A percentile compares a stretch with the other conserved stretches of the same genome.
phyloP scores from a whole-genome alignment of 2,888 invertebrate species.

The Netelia melanura region DNA sequence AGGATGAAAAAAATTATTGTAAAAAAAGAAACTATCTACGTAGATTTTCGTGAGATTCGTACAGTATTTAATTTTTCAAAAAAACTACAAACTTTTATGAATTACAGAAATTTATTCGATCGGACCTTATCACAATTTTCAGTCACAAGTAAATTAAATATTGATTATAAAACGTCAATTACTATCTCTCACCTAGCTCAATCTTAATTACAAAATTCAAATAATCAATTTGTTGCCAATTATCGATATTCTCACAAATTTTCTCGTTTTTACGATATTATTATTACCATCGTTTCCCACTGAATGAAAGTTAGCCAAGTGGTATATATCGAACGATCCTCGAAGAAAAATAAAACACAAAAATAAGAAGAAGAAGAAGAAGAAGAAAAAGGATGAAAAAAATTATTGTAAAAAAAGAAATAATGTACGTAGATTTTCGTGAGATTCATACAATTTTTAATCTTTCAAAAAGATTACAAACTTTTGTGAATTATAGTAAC shows the following conservation, averaged over 20 bases:
- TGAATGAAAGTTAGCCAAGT: slow-evolving; percentile 1
- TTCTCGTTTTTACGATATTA: slow-evolving; percentile 15
- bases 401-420: slow-evolving; percentile 1
- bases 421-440: slow-evolving; percentile 37
- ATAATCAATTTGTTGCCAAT: too few relatives aligned
- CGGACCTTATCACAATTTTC: too few relatives aligned
- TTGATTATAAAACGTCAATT: too few relatives aligned
- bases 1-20: neutral
- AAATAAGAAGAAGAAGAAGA: slow-evolving; percentile 14
- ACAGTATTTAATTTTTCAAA: too few relatives aligned
- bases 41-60: slow-evolving; percentile 8
- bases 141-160: too few relatives aligned
- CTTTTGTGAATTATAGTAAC: too few relatives aligned
- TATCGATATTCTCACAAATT: neutral
- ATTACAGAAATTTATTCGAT: too few relatives aligned
- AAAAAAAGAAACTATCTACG: slow-evolving; percentile 18
- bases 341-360: neutral
- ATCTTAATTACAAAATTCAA: too few relatives aligned
- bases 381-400: neutral
- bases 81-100: too few relatives aligned
- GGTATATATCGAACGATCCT: neutral
- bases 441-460: too few relatives aligned
- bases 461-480: too few relatives aligned
- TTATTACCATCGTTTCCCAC: slow-evolving; percentile 1
- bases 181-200: too few relatives aligned